Evolutionary conservation across 2,113 vertebrate species (phyloP).

Genomic region (Rattus rattus): DNA sequence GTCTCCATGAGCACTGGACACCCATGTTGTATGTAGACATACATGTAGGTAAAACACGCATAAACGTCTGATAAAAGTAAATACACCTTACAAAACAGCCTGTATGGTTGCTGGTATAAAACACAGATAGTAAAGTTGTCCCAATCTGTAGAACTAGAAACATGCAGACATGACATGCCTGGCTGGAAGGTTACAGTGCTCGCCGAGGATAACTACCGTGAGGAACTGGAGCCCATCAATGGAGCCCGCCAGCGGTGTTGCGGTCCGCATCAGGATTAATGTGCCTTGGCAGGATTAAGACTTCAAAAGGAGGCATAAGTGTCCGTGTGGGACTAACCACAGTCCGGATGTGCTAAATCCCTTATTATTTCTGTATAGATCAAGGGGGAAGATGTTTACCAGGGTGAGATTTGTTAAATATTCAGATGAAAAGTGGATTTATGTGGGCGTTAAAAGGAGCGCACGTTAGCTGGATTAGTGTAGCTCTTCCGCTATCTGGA

Average conservation of each 20-base stretch:
- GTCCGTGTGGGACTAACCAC: constrained; percentile 33
- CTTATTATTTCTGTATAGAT: constrained; percentile 66
- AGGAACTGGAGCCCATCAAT: constrained; percentile 37
- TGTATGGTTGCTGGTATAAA: neutral
- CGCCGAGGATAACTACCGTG: constrained; percentile 19
- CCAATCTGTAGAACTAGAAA: constrained; percentile 58
- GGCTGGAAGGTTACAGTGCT: neutral
- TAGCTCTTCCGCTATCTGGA: constrained; percentile 58
- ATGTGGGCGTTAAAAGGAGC: constrained; percentile 27
- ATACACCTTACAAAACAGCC: neutral
- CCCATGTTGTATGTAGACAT: no score
- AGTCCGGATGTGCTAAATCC: constrained; percentile 50
- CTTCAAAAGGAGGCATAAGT: constrained; percentile 55
- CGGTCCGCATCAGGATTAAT: constrained; percentile 29
- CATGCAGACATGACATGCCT: neutral
- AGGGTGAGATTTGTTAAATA: constrained; percentile 76
- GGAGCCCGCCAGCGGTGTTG: constrained; percentile 22
- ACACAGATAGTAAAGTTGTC: constrained; percentile 40
- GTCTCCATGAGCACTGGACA: no score
- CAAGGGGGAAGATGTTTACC: constrained; percentile 66
- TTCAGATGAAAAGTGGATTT: constrained; percentile 70
- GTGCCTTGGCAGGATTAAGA: constrained; percentile 46
- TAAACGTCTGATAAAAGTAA: neutral
- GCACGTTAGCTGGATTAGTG: constrained; percentile 66
- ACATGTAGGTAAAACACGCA: neutral